Evolutionary conservation across 2,797 vertebrate genomes (phyloP).

Genomic region (Taenioides sp.): DNA sequence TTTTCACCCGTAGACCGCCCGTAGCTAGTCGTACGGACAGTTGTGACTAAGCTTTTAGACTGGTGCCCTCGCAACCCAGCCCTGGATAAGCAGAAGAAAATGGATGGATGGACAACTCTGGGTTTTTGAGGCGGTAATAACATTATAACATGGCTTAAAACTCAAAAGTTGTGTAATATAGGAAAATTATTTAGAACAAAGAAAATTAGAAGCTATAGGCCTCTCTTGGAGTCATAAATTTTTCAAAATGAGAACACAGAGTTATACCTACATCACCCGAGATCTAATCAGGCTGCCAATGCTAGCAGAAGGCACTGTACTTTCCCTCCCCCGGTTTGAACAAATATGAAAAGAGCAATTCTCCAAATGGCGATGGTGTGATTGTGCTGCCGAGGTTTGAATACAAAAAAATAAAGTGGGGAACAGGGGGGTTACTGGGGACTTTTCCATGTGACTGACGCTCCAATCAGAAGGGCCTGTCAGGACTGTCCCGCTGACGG

Average conservation of each 20-base stretch:
- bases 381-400: slow-evolving; percentile 67
- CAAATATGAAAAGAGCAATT: neutral
- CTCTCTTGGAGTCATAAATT: neutral
- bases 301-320: neutral
- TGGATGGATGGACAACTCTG: no score
- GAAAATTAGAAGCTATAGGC: no score
- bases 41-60: no score
- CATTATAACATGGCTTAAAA: no score
- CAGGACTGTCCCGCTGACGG: slow-evolving; percentile 69
- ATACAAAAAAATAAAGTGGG: slow-evolving; percentile 15
- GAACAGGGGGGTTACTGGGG: slow-evolving; percentile 67
- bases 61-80: no score
- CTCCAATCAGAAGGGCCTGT: slow-evolving; percentile 66
- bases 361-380: slow-evolving; percentile 14
- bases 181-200: no score
- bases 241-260: neutral
- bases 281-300: neutral
- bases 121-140: no score
- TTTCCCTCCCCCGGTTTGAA: neutral
- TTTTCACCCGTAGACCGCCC: no score
- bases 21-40: no score
- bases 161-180: no score
- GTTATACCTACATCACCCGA: neutral
- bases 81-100: no score
- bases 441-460: slow-evolving; percentile 63